A percentile compares a stretch with the other conserved stretches of the same genome.
Conservation (phyloP, 2,797 vertebrate genomes). For the Phrynocephalus guinanensis region DNA sequence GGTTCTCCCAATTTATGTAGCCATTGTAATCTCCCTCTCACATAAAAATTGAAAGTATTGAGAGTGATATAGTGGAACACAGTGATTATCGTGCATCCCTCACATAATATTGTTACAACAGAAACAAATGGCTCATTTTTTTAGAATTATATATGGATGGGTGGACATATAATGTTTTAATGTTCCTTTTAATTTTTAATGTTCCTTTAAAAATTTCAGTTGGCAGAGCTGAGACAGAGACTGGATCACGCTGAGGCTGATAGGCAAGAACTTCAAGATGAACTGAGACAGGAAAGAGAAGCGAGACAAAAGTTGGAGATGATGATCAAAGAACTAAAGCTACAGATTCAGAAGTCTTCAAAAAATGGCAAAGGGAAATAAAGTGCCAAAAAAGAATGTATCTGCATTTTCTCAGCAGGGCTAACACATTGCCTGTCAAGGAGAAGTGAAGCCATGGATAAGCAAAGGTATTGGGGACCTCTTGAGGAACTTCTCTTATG, state of each 20-base stretch:
- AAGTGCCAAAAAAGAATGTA: constrained; percentile 18
- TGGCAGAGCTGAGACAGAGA: constrained; percentile 90
- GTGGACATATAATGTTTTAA: background rate
- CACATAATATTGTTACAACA: background rate
- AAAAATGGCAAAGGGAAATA: constrained; percentile 80
- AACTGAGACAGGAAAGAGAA: constrained; percentile 90
- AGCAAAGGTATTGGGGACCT: constrained; percentile 29
- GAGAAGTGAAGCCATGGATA: constrained; percentile 33
- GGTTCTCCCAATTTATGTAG: background rate
- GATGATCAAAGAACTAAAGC: constrained; percentile 90
- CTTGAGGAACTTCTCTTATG: constrained; percentile 25
- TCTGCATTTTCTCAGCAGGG: constrained; percentile 20
- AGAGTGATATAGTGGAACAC: background rate
- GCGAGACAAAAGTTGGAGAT: constrained; percentile 91
- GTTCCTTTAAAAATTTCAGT: constrained; percentile 75
- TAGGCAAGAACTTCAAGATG: constrained; percentile 92
- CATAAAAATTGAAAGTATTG: background rate
- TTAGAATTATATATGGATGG: background rate
- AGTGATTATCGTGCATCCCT: background rate
- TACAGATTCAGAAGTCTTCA: constrained; percentile 84
- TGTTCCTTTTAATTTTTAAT: constrained; percentile 33
- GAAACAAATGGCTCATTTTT: background rate
- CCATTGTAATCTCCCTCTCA: background rate
- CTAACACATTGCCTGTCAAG: constrained; percentile 20
- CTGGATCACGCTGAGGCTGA: constrained; percentile 92